A percentile compares a stretch with the other conserved stretches of the same genome.
phyloP scores from a whole-genome alignment of 2,797 vertebrate genomes.

The Sarcoramphus papa region DNA sequence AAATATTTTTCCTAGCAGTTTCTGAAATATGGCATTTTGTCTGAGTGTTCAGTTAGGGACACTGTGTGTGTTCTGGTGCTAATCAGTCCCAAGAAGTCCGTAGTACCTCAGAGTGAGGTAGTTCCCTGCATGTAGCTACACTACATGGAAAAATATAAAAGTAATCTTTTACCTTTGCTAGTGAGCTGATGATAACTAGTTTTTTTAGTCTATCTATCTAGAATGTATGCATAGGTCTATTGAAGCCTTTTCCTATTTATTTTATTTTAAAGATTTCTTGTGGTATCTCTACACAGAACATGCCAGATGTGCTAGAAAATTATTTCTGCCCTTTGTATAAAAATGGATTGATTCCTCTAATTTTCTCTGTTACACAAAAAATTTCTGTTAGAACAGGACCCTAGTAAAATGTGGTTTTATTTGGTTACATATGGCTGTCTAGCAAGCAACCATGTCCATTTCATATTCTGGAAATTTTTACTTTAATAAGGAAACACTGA shows the following conservation, averaged over 20 bases:
- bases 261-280: not conserved
- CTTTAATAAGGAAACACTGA: conserved; percentile 14
- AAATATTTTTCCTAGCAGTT: conserved; percentile 11
- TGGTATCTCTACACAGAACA: not conserved
- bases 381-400: conserved; percentile 31
- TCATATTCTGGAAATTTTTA: conserved; percentile 2
- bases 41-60: not conserved
- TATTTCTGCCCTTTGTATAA: not conserved
- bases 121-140: not conserved
- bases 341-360: conserved; percentile 5
- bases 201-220: not conserved
- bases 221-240: not conserved
- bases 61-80: not conserved
- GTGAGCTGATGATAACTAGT: not conserved
- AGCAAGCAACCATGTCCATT: not conserved
- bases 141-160: not conserved
- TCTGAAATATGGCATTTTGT: conserved; percentile 18
- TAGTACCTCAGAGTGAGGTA: not conserved
- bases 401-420: conserved; percentile 9
- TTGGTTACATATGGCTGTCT: conserved; percentile 4
- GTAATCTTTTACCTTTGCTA: not conserved
- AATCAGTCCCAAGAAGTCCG: not conserved
- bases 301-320: not conserved
- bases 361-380: conserved; percentile 16
- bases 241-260: not conserved